A percentile compares a stretch with the other conserved stretches of the same genome.
Evolutionary conservation across 2,888 invertebrate species (phyloP).

Genomic region (Diaphora mendica): DNA sequence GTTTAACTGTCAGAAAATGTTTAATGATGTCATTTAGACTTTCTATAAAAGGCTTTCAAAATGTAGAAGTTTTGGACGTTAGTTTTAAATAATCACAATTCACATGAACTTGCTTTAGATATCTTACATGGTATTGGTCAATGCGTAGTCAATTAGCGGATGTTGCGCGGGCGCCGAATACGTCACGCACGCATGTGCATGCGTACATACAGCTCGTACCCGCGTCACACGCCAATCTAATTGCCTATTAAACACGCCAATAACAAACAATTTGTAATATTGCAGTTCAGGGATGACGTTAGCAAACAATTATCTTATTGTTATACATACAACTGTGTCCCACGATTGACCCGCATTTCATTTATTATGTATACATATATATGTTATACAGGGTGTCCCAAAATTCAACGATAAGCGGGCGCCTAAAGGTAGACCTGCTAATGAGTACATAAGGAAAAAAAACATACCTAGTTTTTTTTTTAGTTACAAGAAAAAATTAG

Average conservation of each 20-base stretch:
- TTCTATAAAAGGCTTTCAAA: too few relatives aligned
- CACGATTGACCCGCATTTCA: not conserved
- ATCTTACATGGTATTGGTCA: slow-evolving; percentile 41
- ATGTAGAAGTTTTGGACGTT: not conserved
- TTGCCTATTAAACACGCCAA: slow-evolving; percentile 63
- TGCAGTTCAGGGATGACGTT: slow-evolving; percentile 48
- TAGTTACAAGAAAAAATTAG: too few relatives aligned
- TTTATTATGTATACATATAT: not conserved
- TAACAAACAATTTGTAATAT: slow-evolving; percentile 53
- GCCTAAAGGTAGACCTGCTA: too few relatives aligned
- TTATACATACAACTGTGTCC: not conserved
- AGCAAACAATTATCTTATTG: slow-evolving; percentile 20
- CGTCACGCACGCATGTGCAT: slow-evolving; percentile 58
- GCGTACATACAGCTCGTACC: slow-evolving; percentile 60
- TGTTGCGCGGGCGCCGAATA: slow-evolving; percentile 37
- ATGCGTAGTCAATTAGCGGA: slow-evolving; percentile 43
- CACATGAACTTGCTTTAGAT: slow-evolving; percentile 45
- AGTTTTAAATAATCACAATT: slow-evolving; percentile 30
- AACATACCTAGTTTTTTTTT: too few relatives aligned
- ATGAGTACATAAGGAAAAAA: too few relatives aligned
- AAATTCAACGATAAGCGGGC: too few relatives aligned
- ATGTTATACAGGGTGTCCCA: too few relatives aligned
- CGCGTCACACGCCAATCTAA: slow-evolving; percentile 67
- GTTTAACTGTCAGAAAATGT: not conserved
- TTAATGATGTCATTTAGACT: not conserved